Percentiles rank a stretch among this genome's conserved stretches.
Evolutionary conservation across 2,797 vertebrate species (phyloP).

Genomic region (Trichosurus vulpecula): DNA sequence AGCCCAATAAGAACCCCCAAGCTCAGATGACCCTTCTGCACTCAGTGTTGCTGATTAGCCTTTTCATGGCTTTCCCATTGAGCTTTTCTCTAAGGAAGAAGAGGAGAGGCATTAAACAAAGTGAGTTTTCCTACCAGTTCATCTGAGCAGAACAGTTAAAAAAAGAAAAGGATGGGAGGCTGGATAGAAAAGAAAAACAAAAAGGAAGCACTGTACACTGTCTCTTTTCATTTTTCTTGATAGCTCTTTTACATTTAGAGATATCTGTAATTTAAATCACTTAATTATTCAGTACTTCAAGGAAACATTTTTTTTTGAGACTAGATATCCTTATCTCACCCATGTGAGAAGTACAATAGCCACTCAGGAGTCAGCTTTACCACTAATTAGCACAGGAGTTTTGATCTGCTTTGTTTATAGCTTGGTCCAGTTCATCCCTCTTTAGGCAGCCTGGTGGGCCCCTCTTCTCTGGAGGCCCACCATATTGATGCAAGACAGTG

Average conservation of each 20-base stretch:
- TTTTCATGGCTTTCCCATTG: neutral
- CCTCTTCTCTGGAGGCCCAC: neutral
- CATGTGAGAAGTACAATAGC: neutral
- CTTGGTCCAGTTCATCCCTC: neutral
- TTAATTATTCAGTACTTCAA: neutral
- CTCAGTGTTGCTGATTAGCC: neutral
- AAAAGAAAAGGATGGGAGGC: neutral
- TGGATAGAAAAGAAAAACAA: neutral
- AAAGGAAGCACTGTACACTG: fast-evolving
- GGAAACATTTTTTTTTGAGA: neutral
- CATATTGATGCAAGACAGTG: neutral
- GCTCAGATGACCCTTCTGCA: no score
- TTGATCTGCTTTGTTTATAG: neutral
- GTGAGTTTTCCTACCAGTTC: neutral
- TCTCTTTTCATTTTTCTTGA: neutral
- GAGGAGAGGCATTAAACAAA: neutral
- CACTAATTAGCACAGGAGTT: neutral
- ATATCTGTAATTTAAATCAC: neutral
- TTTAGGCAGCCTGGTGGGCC: neutral
- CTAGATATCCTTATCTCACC: neutral
- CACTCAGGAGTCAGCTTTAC: neutral
- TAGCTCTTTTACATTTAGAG: neutral
- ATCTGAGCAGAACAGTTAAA: neutral
- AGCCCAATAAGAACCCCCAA: no score
- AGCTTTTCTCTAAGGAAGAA: neutral